Percentiles rank a stretch among this genome's conserved stretches.
phyloP scores from a whole-genome alignment of 2,797 vertebrate species.

The Gymnopithys bicolor region DNA sequence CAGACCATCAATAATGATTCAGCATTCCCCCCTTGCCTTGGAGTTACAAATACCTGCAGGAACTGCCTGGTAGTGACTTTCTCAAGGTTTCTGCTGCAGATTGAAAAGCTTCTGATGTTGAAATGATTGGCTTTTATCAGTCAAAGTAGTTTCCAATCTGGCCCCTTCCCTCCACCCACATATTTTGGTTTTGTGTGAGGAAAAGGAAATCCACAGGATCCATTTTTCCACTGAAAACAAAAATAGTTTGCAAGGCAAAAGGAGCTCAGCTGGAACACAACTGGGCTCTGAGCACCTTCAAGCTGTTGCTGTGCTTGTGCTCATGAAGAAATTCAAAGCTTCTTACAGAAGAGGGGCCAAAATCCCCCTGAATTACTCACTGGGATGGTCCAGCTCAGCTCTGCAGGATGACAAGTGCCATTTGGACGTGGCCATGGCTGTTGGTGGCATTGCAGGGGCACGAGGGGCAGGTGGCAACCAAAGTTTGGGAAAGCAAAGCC shows the following conservation, averaged over 20 bases:
- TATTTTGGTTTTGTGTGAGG: slow-evolving; percentile 33
- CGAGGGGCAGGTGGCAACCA: not conserved
- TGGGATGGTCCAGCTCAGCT: not conserved
- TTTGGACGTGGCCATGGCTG: not conserved
- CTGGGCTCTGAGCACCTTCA: not conserved
- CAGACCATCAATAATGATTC: not conserved
- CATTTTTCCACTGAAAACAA: slow-evolving; percentile 39
- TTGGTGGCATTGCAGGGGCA: not conserved
- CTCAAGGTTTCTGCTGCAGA: slow-evolving; percentile 29
- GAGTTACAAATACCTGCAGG: not conserved
- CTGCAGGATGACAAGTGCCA: not conserved
- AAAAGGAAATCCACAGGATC: slow-evolving; percentile 43
- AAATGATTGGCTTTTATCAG: slow-evolving; percentile 23
- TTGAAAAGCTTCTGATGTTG: not conserved
- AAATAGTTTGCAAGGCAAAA: not conserved
- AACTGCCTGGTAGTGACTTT: not conserved
- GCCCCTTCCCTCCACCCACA: slow-evolving; percentile 47
- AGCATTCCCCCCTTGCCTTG: not conserved
- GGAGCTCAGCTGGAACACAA: not conserved
- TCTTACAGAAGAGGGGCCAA: not conserved
- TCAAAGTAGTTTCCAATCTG: slow-evolving; percentile 42
- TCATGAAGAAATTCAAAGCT: not conserved
- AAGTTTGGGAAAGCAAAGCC: not conserved
- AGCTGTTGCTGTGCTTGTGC: not conserved
- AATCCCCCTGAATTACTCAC: not conserved